Base-by-base conservation (phyloP, 2,888 invertebrate species). In the Copidosoma aretas region DNA sequence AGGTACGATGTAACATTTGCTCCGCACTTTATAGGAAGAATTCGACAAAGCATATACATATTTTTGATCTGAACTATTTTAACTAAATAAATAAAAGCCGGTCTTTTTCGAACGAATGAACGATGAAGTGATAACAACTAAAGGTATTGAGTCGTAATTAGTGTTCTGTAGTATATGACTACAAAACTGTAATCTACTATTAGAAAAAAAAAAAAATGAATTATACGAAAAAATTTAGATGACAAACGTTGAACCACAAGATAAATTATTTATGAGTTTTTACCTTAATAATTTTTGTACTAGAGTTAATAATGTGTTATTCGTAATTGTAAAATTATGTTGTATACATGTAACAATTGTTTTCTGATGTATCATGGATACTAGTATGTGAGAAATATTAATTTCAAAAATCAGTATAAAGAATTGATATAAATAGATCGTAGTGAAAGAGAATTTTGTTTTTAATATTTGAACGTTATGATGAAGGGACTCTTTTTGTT, bases 51-150 rank as follows among this genome's bases (percentile, higher is more conserved):
- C 76, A 74, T 32, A 32, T 73, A 79, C 72, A 79, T 80, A 80
- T 79, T 80, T 80, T 80, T 80, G 73, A 76, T 76, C 75, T 67
- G 64, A 78, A 75, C 72, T 78, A 79, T 79, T 80, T 80, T 79
- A 77, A 72, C 74, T 76, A 77, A 78, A 72, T 68, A 64, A n/a
- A 71, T 62, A 64, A 76, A 72, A 68, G 72, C 73, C 73, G 72
- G 74, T 71, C 71, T 73, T 73, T 71, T 72, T 64, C 10, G 25
- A 64, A 60, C 51, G 51, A 51, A 49, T 46, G 43, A 65, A 70
- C 52, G 22, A 56, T 62, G 68, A 71, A 64, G 65, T 53, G 52
- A 67, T 66, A 67, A 61, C 64, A 61, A 70, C 57, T 60, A 62
- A 62, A 58, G 67, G 61, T 19, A 32, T 24, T 21, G 12, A 66